phyloP scores from a whole-genome alignment of 2,888 invertebrate species.

The Tanypteryx hageni region DNA sequence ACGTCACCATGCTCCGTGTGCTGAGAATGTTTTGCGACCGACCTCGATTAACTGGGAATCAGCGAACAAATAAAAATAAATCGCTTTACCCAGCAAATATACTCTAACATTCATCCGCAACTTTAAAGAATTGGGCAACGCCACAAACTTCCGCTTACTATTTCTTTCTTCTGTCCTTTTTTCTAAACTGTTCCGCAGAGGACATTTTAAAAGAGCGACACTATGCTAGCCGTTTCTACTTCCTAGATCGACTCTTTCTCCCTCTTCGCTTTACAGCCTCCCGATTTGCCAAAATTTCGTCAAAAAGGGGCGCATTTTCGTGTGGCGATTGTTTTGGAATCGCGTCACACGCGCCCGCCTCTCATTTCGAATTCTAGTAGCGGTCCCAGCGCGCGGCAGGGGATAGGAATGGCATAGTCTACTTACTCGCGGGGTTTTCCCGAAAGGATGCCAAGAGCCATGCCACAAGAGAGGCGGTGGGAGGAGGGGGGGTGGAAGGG shows the following conservation, averaged over 20 bases:
- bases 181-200: too few species aligned
- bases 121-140: too few species aligned
- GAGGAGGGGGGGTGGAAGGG: background rate
- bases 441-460: conserved; percentile 14
- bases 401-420: conserved; percentile 29
- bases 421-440: conserved; percentile 22
- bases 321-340: conserved; percentile 49
- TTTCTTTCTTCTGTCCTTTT: too few species aligned
- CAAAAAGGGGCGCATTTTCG: conserved; percentile 41
- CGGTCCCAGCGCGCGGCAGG: conserved; percentile 3
- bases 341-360: conserved; percentile 35
- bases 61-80: too few species aligned
- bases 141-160: too few species aligned
- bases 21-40: too few species aligned
- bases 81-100: too few species aligned
- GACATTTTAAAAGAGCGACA: too few species aligned
- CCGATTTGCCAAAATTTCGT: conserved; percentile 26
- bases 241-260: background rate
- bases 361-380: background rate
- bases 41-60: too few species aligned
- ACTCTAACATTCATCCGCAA: too few species aligned
- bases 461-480: background rate
- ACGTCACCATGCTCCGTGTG: too few species aligned
- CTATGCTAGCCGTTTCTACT: too few species aligned
- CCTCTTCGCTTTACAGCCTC: background rate